Evolutionary conservation across 2,888 invertebrate species (phyloP).

Genomic region (Hyposoter dolosus): DNA sequence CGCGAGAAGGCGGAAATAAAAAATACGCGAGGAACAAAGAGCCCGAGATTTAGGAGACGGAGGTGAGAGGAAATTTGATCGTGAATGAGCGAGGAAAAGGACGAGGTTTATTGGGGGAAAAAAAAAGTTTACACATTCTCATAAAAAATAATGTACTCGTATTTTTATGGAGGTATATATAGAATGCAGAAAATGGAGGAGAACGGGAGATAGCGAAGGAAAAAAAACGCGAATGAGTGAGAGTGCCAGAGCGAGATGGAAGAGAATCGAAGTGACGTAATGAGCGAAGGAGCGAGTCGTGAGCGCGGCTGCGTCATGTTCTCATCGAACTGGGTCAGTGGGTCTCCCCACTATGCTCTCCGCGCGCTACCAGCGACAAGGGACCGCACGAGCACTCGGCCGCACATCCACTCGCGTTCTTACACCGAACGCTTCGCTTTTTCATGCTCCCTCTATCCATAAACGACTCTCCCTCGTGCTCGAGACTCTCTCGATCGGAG

Average conservation of each 20-base stretch:
- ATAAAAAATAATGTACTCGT: not conserved
- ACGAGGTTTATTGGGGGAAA: not conserved
- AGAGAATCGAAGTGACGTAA: slow-evolving; percentile 72
- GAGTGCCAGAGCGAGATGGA: slow-evolving; percentile 51
- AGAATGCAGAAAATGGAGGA: slow-evolving; percentile 41
- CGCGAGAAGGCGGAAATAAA: not conserved
- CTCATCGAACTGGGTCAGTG: slow-evolving; percentile 92
- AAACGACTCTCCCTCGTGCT: slow-evolving; percentile 51
- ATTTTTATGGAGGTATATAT: not conserved
- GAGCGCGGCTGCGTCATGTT: slow-evolving; percentile 84
- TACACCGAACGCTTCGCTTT: slow-evolving; percentile 42
- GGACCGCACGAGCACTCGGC: slow-evolving; percentile 62
- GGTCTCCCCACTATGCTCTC: slow-evolving; percentile 89
- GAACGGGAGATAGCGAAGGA: slow-evolving; percentile 27
- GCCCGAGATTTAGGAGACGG: slow-evolving; percentile 65
- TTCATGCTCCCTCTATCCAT: slow-evolving; percentile 28
- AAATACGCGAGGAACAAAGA: slow-evolving; percentile 63
- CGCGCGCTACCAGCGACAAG: slow-evolving; percentile 73
- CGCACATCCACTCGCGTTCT: slow-evolving; percentile 62
- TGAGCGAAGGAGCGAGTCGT: slow-evolving; percentile 79
- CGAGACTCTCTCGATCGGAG: slow-evolving; percentile 52
- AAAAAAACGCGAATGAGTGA: slow-evolving; percentile 51
- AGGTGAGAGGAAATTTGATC: slow-evolving; percentile 47
- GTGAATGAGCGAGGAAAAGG: slow-evolving; percentile 14
- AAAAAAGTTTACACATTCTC: not conserved